Evolutionary conservation across 2,113 vertebrate species (phyloP), one percentile per base, ranked within the genome.

Genomic region (Toxotes jaculatrix): DNA sequence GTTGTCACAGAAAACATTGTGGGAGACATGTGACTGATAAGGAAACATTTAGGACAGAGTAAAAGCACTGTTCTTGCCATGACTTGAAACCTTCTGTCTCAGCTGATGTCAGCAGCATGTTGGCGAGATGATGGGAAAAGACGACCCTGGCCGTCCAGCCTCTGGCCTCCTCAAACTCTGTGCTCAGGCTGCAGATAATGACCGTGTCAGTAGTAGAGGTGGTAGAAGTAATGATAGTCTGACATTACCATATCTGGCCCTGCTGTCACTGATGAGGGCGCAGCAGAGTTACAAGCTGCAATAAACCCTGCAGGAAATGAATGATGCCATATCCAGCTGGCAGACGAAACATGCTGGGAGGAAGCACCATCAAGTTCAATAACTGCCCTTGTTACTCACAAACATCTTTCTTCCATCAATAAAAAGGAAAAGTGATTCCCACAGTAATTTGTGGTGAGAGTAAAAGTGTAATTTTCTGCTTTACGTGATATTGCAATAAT

Each of bases 221-320:
- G 42, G 57, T 8, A 23, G 42, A 31, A 74, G 61, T 27, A 69
- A 79, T 69, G 51, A 79, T 47, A 1, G 47, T 23, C 17, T 73
- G 69, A 57, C 65, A 53, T 76, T 81, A 72, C 40, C 61, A 51
- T 74, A 81, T 66, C 55, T 70, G 77, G 45, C 55, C 70, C 82
- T 65, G 61, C 40, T 75, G 80, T 75, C 77, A 67, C 59, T 56
- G 71, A 84, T 61, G 84, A 76, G 56, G 47, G 17, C 0, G 3
- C 55, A 60, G 43, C 55, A 56, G 34, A 74, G 74, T 78, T 61
- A 73, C 63, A 77, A 82, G 43, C 38, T 70, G 27, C 79, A 74
- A 79, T 74, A 80, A 83, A 80, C 23, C 68, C 64, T 0, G n/a
- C 56, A 69, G 77, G 74, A 68, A 76, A 62, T 85, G 72, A 83